Percentiles rank a stretch among this genome's conserved stretches.
These are phyloP conservation scores for Drymonia ruficornis DNA, from an alignment of 2,888 invertebrate species.

Conservation along the genomic window DNA sequence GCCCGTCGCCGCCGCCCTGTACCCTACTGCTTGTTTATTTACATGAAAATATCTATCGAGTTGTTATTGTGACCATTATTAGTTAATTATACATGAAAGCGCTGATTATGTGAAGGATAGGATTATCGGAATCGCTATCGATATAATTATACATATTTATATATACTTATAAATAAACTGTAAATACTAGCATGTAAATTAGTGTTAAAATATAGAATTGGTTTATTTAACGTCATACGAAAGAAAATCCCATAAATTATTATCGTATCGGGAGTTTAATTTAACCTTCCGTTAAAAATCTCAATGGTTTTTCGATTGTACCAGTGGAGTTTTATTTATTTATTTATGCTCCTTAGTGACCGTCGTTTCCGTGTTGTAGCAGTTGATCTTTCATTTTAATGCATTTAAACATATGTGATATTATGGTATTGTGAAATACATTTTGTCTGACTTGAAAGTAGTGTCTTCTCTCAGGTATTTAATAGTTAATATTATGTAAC, in stretches of 20 bases:
- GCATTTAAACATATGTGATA: constrained; percentile 85
- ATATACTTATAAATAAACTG: constrained; percentile 84
- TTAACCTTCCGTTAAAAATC: constrained; percentile 83
- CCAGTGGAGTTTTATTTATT: constrained; percentile 82
- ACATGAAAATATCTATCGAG: constrained; percentile 82
- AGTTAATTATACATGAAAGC: constrained; percentile 83
- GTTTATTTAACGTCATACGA: constrained; percentile 83
- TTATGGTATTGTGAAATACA: constrained; percentile 80
- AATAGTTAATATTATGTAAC: constrained; percentile 47
- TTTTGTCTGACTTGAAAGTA: constrained; percentile 84
- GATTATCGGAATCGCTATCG: constrained; percentile 79
- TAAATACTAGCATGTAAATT: constrained; percentile 83
- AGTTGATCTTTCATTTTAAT: constrained; percentile 73
- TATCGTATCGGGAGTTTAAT: constrained; percentile 80
- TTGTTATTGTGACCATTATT: constrained; percentile 84
- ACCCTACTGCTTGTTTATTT: constrained; percentile 82
- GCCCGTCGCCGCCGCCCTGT: constrained; percentile 64
- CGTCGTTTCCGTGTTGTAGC: constrained; percentile 59
- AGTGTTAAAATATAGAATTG: constrained; percentile 83
- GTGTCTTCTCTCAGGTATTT: constrained; percentile 72
- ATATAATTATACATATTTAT: constrained; percentile 85
- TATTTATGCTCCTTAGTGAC: constrained; percentile 71
- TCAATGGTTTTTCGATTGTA: constrained; percentile 84
- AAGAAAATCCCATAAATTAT: constrained; percentile 84
- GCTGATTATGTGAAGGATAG: constrained; percentile 79